Evolutionary conservation across 2,888 invertebrate genomes (phyloP).

Genomic region (Eurytoma californica): DNA sequence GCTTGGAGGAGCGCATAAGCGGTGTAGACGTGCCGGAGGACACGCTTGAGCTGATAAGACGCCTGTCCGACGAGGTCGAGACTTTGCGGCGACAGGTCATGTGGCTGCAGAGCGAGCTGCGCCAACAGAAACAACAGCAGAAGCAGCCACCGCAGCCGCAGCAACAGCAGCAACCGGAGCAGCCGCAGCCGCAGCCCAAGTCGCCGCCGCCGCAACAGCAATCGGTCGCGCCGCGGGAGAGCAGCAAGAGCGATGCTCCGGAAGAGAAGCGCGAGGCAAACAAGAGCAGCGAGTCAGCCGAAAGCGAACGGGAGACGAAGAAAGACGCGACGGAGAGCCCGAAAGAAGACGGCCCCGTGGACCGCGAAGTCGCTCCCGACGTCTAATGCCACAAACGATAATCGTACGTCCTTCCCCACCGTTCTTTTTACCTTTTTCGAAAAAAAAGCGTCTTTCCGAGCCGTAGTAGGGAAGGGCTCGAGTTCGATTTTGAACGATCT

Average conservation of each 20-base stretch:
- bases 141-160: conserved; percentile 14
- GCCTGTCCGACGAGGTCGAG: conserved; percentile 60
- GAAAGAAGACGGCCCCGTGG: too few species aligned
- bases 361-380: background rate
- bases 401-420: background rate
- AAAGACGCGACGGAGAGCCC: too few species aligned
- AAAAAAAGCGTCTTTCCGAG: background rate
- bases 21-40: conserved; percentile 67
- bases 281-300: too few species aligned
- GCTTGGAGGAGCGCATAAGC: conserved; percentile 64
- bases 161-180: background rate
- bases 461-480: conserved; percentile 13
- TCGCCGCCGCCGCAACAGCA: background rate
- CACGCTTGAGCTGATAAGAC: conserved; percentile 63
- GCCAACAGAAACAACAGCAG: conserved; percentile 12
- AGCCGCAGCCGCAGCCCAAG: background rate
- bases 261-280: too few species aligned
- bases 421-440: background rate
- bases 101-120: conserved; percentile 63
- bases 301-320: too few species aligned
- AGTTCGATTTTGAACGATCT: background rate
- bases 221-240: too few species aligned
- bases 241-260: too few species aligned
- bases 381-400: conserved; percentile 1
- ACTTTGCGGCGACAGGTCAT: conserved; percentile 65